These are phyloP conservation scores for Drosophila picticornis DNA, from an alignment of 2,888 invertebrate genomes.

Conservation along the genomic window DNA sequence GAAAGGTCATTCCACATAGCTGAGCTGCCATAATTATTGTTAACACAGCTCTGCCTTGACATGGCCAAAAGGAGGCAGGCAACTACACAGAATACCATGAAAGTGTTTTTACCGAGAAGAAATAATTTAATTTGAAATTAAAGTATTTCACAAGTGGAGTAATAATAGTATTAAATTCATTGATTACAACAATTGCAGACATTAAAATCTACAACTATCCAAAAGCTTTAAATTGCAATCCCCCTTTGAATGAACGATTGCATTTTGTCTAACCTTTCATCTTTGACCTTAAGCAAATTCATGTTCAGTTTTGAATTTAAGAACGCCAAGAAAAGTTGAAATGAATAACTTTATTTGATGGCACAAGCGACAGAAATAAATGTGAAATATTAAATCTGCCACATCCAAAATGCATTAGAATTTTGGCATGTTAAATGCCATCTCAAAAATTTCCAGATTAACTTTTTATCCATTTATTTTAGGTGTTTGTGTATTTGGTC, in stretches of 20 bases:
- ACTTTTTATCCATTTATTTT: too few relatives aligned
- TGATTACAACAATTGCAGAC: neutral
- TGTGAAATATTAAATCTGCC: neutral
- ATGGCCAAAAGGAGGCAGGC: neutral
- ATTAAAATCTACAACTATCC: neutral
- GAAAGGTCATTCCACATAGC: constrained; percentile 5
- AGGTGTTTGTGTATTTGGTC: too few relatives aligned
- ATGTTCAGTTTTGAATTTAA: neutral
- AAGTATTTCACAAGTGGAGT: neutral
- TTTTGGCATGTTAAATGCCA: neutral
- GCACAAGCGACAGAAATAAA: too few relatives aligned
- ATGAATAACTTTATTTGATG: too few relatives aligned
- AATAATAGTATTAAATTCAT: neutral
- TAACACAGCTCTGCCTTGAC: neutral
- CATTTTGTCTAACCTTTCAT: too few relatives aligned
- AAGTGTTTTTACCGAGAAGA: neutral
- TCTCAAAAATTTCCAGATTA: neutral
- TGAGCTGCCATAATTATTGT: neutral
- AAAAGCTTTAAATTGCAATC: neutral
- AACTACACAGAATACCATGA: neutral
- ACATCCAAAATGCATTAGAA: neutral
- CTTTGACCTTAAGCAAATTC: too few relatives aligned
- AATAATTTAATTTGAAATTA: neutral
- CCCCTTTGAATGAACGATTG: neutral
- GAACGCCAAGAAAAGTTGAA: too few relatives aligned